Evolutionary conservation across 2,797 vertebrate species (phyloP).

Genomic region (Micrastur ruficollis): DNA sequence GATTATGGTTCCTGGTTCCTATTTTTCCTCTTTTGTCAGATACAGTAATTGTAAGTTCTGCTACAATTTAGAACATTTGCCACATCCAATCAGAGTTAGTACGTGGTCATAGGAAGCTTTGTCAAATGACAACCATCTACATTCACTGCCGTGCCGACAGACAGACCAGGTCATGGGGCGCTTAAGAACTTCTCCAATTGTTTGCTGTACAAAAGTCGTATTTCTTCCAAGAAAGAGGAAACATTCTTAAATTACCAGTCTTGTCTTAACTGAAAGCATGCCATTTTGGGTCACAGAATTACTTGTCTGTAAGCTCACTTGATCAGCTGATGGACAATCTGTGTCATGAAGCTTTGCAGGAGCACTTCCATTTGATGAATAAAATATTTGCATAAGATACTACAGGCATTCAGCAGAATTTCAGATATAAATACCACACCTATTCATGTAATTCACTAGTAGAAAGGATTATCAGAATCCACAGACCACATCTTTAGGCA

Average conservation of each 20-base stretch:
- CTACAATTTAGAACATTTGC: conserved; percentile 75
- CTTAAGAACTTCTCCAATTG: background rate
- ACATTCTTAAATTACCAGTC: background rate
- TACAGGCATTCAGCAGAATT: conserved; percentile 26
- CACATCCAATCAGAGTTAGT: conserved; percentile 70
- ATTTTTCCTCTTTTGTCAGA: conserved; percentile 72
- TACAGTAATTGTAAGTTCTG: conserved; percentile 82
- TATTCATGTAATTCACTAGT: background rate
- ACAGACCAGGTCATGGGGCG: conserved; percentile 67
- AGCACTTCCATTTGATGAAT: background rate
- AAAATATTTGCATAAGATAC: background rate
- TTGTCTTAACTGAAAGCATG: background rate
- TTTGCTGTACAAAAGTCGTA: background rate
- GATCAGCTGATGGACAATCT: background rate
- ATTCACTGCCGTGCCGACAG: conserved; percentile 64
- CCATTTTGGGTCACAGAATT: background rate
- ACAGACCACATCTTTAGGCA: background rate
- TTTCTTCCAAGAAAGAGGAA: conserved; percentile 23
- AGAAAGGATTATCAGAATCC: background rate
- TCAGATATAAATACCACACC: conserved; percentile 45
- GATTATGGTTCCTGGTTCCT: conserved; percentile 64
- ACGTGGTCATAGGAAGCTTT: conserved; percentile 66
- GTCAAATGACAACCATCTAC: conserved; percentile 66
- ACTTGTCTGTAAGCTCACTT: background rate
- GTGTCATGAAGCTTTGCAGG: conserved; percentile 1